phyloP scores from a whole-genome alignment of 2,113 vertebrate species.

The Eptesicus fuscus region DNA sequence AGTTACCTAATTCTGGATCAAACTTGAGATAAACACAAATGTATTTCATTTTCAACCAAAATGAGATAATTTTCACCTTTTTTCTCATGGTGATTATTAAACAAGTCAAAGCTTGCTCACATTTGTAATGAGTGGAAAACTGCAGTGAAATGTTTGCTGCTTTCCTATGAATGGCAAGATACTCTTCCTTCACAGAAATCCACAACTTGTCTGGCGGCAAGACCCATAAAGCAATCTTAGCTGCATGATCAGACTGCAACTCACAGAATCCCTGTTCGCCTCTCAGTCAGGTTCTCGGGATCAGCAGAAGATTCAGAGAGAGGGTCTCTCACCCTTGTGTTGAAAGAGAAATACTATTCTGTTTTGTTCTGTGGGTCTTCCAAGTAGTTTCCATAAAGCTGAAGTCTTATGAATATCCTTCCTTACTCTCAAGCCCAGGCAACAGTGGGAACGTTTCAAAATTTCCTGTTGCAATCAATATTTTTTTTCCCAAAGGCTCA shows the following conservation, averaged over 20 bases:
- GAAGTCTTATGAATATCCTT: neutral
- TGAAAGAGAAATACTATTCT: neutral
- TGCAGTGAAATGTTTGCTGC: neutral
- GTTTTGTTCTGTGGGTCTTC: neutral
- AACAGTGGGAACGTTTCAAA: neutral
- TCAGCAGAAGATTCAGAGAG: neutral
- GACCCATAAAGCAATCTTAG: neutral
- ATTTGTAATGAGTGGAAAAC: neutral
- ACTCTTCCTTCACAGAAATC: neutral
- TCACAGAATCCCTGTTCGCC: neutral
- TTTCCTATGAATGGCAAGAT: neutral
- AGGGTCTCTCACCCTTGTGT: neutral
- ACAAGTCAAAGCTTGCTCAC: neutral
- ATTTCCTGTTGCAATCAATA: neutral
- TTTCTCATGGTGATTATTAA: neutral
- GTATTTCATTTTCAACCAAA: slow-evolving; percentile 26
- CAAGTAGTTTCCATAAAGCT: neutral
- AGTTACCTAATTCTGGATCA: neutral
- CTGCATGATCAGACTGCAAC: neutral
- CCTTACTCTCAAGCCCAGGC: neutral
- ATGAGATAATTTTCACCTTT: neutral
- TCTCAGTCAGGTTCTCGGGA: neutral
- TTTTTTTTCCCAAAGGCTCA: neutral
- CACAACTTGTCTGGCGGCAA: neutral
- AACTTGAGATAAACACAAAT: neutral